Evolutionary conservation across 2,888 invertebrate species (phyloP).

Genomic region (Xestia xanthographa): DNA sequence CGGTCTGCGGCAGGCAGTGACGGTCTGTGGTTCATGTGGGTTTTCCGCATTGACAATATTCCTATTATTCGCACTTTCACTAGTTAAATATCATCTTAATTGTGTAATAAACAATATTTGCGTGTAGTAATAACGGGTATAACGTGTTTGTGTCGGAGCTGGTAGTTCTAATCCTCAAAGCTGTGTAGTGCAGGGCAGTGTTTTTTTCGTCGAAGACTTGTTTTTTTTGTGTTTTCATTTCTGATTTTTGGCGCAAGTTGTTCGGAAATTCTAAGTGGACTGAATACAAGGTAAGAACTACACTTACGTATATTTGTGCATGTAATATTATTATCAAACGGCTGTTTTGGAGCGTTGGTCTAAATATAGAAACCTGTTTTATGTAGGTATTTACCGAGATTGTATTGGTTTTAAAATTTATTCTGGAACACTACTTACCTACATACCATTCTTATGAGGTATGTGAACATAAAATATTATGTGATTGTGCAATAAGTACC

Average conservation of each 20-base stretch:
- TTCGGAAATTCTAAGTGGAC: slow-evolving; percentile 69
- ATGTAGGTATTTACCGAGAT: slow-evolving; percentile 20
- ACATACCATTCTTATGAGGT: background rate
- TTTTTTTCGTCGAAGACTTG: slow-evolving; percentile 77
- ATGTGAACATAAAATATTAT: background rate
- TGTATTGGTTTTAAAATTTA: slow-evolving; percentile 41
- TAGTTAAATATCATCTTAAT: slow-evolving; percentile 68
- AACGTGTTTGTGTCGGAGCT: slow-evolving; percentile 43
- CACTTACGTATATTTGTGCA: slow-evolving; percentile 5
- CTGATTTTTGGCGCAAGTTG: slow-evolving; percentile 77
- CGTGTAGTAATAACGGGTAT: slow-evolving; percentile 48
- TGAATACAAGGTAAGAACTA: slow-evolving; percentile 78
- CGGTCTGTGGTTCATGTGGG: slow-evolving; percentile 49
- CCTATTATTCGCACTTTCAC: slow-evolving; percentile 82
- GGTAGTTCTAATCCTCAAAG: slow-evolving; percentile 59
- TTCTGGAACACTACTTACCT: background rate
- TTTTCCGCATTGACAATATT: slow-evolving; percentile 73
- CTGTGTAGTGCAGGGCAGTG: slow-evolving; percentile 71
- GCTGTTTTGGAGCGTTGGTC: slow-evolving; percentile 66
- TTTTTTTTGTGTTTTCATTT: slow-evolving; percentile 80
- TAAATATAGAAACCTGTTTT: slow-evolving; percentile 77
- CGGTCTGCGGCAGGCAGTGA: slow-evolving; percentile 80
- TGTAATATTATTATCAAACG: slow-evolving; percentile 3
- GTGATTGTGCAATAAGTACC: background rate
- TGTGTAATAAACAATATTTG: slow-evolving; percentile 70